These are phyloP conservation scores for Lamprotornis superbus DNA, from an alignment of 2,113 vertebrate genomes.

Conservation along the genomic window DNA sequence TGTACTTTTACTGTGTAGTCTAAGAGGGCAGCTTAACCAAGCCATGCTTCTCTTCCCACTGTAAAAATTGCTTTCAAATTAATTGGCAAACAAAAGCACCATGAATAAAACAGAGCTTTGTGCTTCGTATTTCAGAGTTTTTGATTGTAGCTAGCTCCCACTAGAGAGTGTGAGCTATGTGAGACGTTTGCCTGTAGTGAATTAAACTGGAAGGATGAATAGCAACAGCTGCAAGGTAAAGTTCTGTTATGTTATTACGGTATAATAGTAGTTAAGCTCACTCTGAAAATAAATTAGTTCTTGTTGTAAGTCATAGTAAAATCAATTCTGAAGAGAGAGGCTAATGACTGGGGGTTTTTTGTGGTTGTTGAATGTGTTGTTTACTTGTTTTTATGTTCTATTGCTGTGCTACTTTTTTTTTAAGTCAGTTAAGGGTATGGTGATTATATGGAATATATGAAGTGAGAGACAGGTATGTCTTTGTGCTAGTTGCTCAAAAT, in stretches of 20 bases:
- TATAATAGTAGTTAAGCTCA: neutral
- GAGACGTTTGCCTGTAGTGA: neutral
- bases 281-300: neutral
- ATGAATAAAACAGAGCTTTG: slow-evolving; percentile 49
- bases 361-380: neutral
- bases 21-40: neutral
- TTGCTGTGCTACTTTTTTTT: neutral
- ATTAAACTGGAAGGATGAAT: slow-evolving; percentile 6
- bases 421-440: neutral
- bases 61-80: neutral
- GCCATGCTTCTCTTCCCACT: neutral
- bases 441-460: neutral
- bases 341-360: neutral
- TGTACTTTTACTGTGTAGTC: neutral
- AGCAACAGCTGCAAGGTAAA: neutral
- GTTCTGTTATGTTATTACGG: neutral
- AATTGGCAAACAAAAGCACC: neutral
- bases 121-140: slow-evolving; percentile 9
- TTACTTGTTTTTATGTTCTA: neutral
- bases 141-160: neutral
- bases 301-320: neutral
- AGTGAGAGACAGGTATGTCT: neutral
- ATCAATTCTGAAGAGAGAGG: neutral
- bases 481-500: neutral
- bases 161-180: neutral